Evolutionary conservation across 2,113 vertebrate genomes (phyloP), one percentile per base, ranked within the genome.

Genomic region (Eulemur macaco): DNA sequence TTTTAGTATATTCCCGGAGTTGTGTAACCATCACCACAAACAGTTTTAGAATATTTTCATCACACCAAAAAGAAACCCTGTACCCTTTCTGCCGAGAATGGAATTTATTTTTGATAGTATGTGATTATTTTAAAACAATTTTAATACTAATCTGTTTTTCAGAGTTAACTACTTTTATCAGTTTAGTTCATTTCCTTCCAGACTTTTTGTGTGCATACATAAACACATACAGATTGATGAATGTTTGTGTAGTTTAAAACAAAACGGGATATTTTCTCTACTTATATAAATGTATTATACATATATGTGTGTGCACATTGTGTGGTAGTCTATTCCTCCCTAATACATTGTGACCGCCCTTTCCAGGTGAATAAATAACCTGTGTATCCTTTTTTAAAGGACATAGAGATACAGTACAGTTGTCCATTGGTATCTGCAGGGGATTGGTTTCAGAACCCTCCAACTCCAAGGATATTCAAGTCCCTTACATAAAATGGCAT

Each of bases 141-240:
- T 86, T 34, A 73, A 0, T 86, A 58, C 56, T 25, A 54, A 82
- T 42, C 42, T 87, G 29, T 74, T 92, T 80, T 81, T 91, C 45
- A 87, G 42, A 63, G 76, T 82, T 87, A 95, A 92, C 34, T 58
- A 60, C 34, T 95, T 86, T 42, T 71, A 80, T n/a, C n/a, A 56
- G 39, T 84, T 85, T 76, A 71, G 76, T 86, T 87, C 31, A 89
- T 89, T 71, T 90, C 34, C 25, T 93, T 90, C 52, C 47, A 60
- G 39, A 50, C 54, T 42, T 68, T 88, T 76, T 54, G 9, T 92
- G 34, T 5, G 4, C 4, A 21, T 39, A 21, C 45, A 64, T 63
- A 76, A 89, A 93, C 52, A 85, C 21, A 81, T 8, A 34, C 66
- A 73, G 31, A 66, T 56, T 80, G 1, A 14, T 78, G 60, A 78